phyloP scores from a whole-genome alignment of 2,113 vertebrate genomes.

The Melanerpes aurifrons region DNA sequence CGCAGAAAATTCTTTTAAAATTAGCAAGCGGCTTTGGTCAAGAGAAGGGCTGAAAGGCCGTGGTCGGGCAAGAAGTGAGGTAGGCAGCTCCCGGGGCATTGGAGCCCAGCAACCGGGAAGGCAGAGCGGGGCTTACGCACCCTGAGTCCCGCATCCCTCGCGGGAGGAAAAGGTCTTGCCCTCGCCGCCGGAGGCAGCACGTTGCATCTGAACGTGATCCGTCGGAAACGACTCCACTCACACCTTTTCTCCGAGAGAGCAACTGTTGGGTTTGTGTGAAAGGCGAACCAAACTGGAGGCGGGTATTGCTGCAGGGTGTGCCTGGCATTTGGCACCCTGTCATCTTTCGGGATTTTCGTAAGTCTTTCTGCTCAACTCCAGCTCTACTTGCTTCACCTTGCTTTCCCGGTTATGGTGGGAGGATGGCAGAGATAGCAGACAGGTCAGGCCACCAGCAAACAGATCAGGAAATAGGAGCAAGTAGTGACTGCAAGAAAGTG shows the following conservation, averaged over 20 bases:
- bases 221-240: background rate
- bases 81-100: too few relatives aligned
- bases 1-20: background rate
- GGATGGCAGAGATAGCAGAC: background rate
- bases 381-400: background rate
- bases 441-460: background rate
- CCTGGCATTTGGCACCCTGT: background rate
- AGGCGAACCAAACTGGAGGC: background rate
- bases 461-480: background rate
- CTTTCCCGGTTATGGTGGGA: rapidly evolving
- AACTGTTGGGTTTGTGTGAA: rapidly evolving
- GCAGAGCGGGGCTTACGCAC: rapidly evolving
- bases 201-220: rapidly evolving
- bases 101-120: background rate
- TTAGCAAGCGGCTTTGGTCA: background rate
- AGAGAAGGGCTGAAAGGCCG: background rate
- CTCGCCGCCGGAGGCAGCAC: background rate
- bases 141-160: rapidly evolving
- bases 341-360: background rate
- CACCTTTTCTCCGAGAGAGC: rapidly evolving
- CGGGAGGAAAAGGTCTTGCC: rapidly evolving
- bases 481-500: too few relatives aligned
- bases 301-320: rapidly evolving
- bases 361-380: background rate
- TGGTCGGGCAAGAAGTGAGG: rapidly evolving